phyloP scores from a whole-genome alignment of 2,113 vertebrate species.

The Bubo bubo region DNA sequence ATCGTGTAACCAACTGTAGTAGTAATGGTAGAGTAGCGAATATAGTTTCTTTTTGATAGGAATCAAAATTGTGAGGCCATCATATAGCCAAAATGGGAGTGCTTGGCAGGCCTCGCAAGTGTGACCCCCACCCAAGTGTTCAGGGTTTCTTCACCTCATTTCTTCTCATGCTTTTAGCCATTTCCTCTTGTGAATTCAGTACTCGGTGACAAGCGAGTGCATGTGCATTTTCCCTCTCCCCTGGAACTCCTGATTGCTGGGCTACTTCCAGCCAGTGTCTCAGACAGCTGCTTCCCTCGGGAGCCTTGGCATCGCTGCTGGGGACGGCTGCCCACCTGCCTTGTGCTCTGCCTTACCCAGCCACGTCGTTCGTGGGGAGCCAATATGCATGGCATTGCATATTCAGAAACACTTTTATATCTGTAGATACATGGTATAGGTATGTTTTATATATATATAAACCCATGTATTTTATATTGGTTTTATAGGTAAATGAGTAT shows the following conservation, averaged over 20 bases:
- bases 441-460: not conserved
- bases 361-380: not conserved
- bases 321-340: slow-evolving; percentile 20
- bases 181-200: not conserved
- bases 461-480: not conserved
- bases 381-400: not conserved
- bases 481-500: not conserved
- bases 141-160: not conserved
- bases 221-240: not conserved
- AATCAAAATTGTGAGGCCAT: not conserved
- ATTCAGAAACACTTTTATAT: not conserved
- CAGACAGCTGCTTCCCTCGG: not conserved
- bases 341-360: not conserved
- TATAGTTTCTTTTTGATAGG: not conserved
- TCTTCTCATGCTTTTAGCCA: not conserved
- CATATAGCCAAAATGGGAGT: not conserved
- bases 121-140: not conserved
- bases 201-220: not conserved
- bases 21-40: not conserved
- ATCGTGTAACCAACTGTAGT: not conserved
- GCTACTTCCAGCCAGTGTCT: slow-evolving; percentile 3
- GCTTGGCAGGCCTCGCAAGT: not conserved
- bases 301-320: slow-evolving; percentile 29
- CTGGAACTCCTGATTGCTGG: slow-evolving; percentile 1
- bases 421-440: fast-evolving